Base-by-base conservation (phyloP, 2,888 invertebrate genomes). In the Acronicta alni region DNA sequence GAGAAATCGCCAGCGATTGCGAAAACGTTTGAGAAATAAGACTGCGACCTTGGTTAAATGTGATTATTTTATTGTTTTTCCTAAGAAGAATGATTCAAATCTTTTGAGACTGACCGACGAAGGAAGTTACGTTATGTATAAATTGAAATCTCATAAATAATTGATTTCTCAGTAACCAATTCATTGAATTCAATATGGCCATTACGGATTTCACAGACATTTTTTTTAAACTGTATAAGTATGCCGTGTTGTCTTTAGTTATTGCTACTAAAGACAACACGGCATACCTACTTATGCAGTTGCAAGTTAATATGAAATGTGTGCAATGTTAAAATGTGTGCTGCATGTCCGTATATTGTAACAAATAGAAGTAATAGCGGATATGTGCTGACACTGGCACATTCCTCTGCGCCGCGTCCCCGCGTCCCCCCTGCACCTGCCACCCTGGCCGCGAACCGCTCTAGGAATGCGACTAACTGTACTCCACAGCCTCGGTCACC, bases 401-500 rank as follows among this genome's bases (percentile, higher is more conserved):
- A 84, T 83, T 84, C 84, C 76, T 77, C 69, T 20, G 46, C 48
- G 26, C 69, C 70, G 72, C 75, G 76, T 82, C 84, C 86, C 69
- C 70, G 72, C 75, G 76, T 82, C 84, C 86, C 84, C 86, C 84
- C 64, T 67, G 77, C 87, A 84, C 84, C 84, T 82, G 85, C 85
- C 76, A 80, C 82, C 81, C 80, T 77, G 75, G 75, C 77, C 74
- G 78, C 74, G 72, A 72, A 68, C 77, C 83, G 82, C 89, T 84
- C 89, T 89, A 91, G 91, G 93, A 92, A 92, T 92, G 92, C 87
- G 87, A 80, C 84, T 91, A 91, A 92, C 92, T 88, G 88, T 87
- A 82, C 80, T 76, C 77, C 86, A 87, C 89, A 89, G 89, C 89
- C 90, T 91, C 89, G 89, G 84, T 84, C 85, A 86, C 90, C 90